Evolutionary conservation across 2,888 invertebrate genomes (phyloP).

Genomic region (Ceramica pisi): DNA sequence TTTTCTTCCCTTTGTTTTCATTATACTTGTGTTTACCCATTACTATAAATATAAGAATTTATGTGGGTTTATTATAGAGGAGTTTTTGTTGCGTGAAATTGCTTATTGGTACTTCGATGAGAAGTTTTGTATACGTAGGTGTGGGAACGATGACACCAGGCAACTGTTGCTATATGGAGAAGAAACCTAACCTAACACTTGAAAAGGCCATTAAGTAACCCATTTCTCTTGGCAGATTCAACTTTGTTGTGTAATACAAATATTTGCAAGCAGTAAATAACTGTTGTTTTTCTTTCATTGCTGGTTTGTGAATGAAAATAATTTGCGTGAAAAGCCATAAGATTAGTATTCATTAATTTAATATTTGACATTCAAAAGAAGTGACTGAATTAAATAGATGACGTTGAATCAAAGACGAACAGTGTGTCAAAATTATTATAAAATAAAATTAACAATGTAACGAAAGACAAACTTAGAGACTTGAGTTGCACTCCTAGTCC

Average conservation of each 20-base stretch:
- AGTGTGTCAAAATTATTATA: not conserved
- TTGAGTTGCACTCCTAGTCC: too few relatives aligned
- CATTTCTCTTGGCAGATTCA: constrained; percentile 10
- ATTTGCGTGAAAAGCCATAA: constrained; percentile 1
- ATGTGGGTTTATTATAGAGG: constrained; percentile 47
- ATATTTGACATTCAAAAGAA: not conserved
- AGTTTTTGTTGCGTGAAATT: constrained; percentile 44
- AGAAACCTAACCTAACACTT: constrained; percentile 9
- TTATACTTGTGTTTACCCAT: constrained; percentile 59
- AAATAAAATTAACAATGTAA: not conserved
- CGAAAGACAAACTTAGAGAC: too few relatives aligned
- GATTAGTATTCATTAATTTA: not conserved
- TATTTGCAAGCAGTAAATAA: constrained; percentile 19
- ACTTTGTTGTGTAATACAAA: constrained; percentile 36
- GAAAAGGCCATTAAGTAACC: constrained; percentile 4
- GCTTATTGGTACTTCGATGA: constrained; percentile 45
- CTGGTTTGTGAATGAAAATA: constrained; percentile 9
- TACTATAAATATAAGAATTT: constrained; percentile 59
- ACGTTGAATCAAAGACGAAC: too few relatives aligned
- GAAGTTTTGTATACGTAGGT: constrained; percentile 45
- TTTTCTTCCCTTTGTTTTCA: constrained; percentile 74
- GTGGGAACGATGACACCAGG: constrained; percentile 8
- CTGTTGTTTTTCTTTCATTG: constrained; percentile 27
- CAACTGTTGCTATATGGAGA: constrained; percentile 13
- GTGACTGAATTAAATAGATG: not conserved